Evolutionary conservation across 2,113 vertebrate species (phyloP).

Genomic region (Eidolon helvum): DNA sequence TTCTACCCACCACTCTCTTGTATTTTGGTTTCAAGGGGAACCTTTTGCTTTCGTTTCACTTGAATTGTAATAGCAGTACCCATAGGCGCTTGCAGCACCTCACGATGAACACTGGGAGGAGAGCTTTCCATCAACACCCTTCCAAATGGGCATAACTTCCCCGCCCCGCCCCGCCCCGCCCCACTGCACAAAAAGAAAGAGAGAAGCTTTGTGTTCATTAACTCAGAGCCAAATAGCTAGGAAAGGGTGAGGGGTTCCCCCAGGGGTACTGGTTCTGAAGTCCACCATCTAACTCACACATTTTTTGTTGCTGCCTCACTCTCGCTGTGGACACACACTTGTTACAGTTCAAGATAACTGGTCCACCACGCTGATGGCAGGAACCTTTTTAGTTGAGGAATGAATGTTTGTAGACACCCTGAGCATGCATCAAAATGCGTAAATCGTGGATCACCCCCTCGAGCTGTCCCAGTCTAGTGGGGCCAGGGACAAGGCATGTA

Average conservation of each 20-base stretch:
- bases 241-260: fast-evolving
- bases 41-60: background rate
- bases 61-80: no score
- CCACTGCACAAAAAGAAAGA: fast-evolving
- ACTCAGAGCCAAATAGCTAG: background rate
- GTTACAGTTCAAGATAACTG: background rate
- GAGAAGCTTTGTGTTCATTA: no score
- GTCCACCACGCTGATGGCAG: fast-evolving
- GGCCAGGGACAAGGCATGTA: background rate
- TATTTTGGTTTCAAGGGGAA: background rate
- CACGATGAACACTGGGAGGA: background rate
- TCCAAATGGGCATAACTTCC: fast-evolving
- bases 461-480: fast-evolving
- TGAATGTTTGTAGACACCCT: fast-evolving
- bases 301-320: fast-evolving
- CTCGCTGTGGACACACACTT: no score
- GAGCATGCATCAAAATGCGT: no score
- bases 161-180: no score
- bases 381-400: background rate
- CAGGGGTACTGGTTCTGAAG: no score
- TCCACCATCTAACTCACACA: fast-evolving
- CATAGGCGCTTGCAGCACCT: fast-evolving
- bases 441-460: fast-evolving
- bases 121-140: fast-evolving
- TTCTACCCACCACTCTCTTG: fast-evolving